Base-by-base conservation (phyloP, 1,140 invertebrate genomes). In the Drosophila melanogaster region DNA sequence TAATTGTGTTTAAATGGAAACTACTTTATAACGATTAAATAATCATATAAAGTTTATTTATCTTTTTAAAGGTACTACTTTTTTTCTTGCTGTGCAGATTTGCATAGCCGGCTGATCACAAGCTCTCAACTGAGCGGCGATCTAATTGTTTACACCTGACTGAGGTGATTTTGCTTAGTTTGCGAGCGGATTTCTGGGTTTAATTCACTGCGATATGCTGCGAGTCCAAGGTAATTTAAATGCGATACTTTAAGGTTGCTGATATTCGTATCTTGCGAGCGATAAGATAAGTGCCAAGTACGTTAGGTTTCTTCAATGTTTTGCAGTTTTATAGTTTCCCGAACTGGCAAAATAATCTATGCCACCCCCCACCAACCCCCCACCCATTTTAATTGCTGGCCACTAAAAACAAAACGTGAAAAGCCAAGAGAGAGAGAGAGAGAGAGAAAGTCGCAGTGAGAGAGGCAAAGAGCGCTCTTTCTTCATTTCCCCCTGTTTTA, bases 291-390 rank as follows among this genome's bases (percentile, higher is more conserved):
- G 46, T 41, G 51, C 53, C 12, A 62, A 79, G 69, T 71, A 62
- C 71, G 40, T 70, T 56, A 70, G 69, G 66, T 57, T 51, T 75
- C 44, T 47, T 70, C 51, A 38, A 44, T 67, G 51, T 37, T 77
- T 73, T 78, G 77, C 81, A 86, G 77, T 75, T 85, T 40, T 86
- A 86, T 81, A 85, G 81, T 85, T 85, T 81, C 73, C 49, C 47
- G 22, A 71, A 64, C 46, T 8, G 35, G 55, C 38, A 46, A 57
- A 55, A 54, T 43, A 60, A 53, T 65, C 50, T 66, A 30, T 46
- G 22, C 44, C 22, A 8, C 24, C 24, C 15, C 8, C 6, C 40
- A 8, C 22, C 26, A 43, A 11, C 14, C 37, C 26, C 8, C 33
- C 33, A 24, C 33, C 43, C 12, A 8, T 51, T 37, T 61, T 47